A percentile compares a stretch with the other conserved stretches of the same genome.
phyloP scores from a whole-genome alignment of 2,113 vertebrate species.

The Lophotis ruficrista region DNA sequence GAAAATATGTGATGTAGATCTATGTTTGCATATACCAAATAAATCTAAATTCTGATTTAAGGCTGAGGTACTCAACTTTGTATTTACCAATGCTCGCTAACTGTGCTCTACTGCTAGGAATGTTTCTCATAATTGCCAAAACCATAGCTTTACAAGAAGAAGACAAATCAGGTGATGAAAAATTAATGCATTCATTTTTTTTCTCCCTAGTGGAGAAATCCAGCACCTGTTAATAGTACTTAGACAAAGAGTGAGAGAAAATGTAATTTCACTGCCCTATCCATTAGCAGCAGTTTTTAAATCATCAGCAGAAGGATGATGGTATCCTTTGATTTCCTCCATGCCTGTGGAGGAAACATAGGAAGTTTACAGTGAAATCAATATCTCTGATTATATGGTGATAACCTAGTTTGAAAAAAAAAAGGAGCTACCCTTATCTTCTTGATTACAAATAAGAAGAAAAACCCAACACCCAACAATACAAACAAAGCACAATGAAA shows the following conservation, averaged over 20 bases:
- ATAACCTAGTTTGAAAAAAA: not conserved
- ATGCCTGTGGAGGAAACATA: not conserved
- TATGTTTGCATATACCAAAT: not conserved
- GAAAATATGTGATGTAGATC: not conserved
- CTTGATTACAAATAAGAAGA: not conserved
- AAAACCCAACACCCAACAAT: not conserved
- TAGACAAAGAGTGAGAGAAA: not conserved
- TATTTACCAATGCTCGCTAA: not conserved
- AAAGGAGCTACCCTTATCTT: not conserved
- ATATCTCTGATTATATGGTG: not conserved
- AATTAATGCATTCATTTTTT: not conserved
- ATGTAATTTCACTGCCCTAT: not conserved
- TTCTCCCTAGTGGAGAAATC: not conserved
- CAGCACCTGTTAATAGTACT: not conserved
- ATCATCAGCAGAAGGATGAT: not conserved
- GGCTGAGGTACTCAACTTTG: not conserved
- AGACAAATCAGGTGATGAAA: conserved; percentile 23
- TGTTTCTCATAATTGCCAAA: conserved; percentile 3
- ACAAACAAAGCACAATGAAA: not conserved
- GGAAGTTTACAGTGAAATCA: conserved; percentile 3
- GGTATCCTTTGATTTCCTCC: not conserved
- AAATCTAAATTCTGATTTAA: not conserved
- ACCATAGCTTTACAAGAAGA: not conserved
- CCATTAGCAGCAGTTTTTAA: conserved; percentile 33
- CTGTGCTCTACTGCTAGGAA: not conserved